These are phyloP conservation scores for Anomalospiza imberbis DNA, from an alignment of 2,797 vertebrate species.

Conservation along the genomic window DNA sequence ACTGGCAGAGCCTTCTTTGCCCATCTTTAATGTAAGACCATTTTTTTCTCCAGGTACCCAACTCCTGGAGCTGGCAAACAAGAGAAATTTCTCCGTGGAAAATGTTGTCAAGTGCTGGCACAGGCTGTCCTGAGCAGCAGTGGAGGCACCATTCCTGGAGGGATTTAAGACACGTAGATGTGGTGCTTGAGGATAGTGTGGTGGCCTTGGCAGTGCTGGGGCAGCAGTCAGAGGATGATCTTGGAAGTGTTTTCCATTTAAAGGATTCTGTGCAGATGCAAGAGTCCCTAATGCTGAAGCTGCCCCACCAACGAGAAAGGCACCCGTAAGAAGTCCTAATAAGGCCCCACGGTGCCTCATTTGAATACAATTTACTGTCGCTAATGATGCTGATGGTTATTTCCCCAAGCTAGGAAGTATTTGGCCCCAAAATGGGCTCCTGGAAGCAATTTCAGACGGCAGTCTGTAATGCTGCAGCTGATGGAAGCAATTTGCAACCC, in stretches of 20 bases:
- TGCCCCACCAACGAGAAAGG: background rate
- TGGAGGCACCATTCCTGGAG: background rate
- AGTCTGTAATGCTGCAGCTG: slow-evolving; percentile 63
- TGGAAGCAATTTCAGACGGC: slow-evolving; percentile 44
- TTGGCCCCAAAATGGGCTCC: slow-evolving; percentile 56
- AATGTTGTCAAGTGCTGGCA: no score
- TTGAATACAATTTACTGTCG: background rate
- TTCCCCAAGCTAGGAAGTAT: slow-evolving; percentile 34
- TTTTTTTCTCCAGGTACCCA: background rate
- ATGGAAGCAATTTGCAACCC: slow-evolving; percentile 73
- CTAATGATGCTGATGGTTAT: slow-evolving; percentile 17
- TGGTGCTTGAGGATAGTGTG: background rate
- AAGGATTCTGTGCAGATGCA: accelerated
- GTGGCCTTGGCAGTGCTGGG: background rate
- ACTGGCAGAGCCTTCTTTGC: background rate
- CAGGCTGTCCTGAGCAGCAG: background rate
- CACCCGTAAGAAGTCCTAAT: accelerated
- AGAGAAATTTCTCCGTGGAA: background rate
- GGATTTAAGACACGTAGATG: background rate
- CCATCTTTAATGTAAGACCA: no score
- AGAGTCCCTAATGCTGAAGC: background rate
- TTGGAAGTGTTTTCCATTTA: background rate
- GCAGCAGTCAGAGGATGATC: background rate
- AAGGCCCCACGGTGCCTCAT: background rate
- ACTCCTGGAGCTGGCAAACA: background rate